Base-by-base conservation (phyloP, 2,888 invertebrate species). In the Erebia epiphron region DNA sequence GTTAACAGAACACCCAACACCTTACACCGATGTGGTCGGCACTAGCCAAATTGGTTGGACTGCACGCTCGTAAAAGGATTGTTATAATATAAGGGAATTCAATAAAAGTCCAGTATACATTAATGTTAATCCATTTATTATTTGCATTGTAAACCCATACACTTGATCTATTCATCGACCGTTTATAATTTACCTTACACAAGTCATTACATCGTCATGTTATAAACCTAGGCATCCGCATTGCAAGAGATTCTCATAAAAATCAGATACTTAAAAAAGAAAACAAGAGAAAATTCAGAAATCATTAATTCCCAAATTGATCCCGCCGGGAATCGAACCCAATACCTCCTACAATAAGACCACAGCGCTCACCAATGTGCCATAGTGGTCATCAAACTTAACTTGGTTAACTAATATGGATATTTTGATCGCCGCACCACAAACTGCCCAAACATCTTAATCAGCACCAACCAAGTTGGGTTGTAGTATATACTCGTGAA, bases 141-240 rank as follows among this genome's bases (percentile, higher is more conserved):
- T 88, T 89, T 87, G 90, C 89, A 89, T 88, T 90, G 91, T 92
- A 91, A 92, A 92, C 88, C 89, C 91, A 89, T 92, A 92, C 91
- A 91, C 86, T 87, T 87, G 89, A 86, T 86, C 90, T 91, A 86
- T 83, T 88, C 87, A 89, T 88, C 90, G 91, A 91, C 87, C 86
- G 85, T 89, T 91, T 90, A 90, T 88, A 85, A 87, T 84, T 86
- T 85, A 89, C 82, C 84, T 85, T 85, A 89, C 80, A 87, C 86
- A 87, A 86, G 82, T 83, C 83, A 83, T 77, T 86, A 86, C 85
- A 84, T 83, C 86, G 82, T 82, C 81, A 80, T 67, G 63, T 65
- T 69, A 63, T 80, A 62, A 62, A 49, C 80, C 78, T 77, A 81
- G 76, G 83, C 86, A 72, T 73, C 69, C 74, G 79, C 82, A 79